phyloP scores from a whole-genome alignment of 2,888 invertebrate species.

The Cartodere bifasciata region DNA sequence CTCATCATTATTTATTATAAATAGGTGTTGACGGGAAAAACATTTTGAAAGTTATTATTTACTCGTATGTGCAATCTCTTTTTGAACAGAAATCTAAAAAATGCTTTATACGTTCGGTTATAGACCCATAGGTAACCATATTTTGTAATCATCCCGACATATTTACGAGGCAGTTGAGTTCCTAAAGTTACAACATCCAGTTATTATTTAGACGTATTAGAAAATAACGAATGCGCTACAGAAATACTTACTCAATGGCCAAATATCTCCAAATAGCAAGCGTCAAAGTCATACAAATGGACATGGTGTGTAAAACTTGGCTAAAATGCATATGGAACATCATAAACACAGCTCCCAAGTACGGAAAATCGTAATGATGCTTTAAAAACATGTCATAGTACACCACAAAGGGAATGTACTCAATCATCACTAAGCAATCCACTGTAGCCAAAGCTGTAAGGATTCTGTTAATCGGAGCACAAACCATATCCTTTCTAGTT shows the following conservation, averaged over 20 bases:
- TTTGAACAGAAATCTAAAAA: too few species aligned
- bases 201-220: too few species aligned
- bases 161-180: too few species aligned
- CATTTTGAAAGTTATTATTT: too few species aligned
- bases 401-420: conserved; percentile 64
- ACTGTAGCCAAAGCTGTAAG: conserved; percentile 76
- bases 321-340: conserved; percentile 73
- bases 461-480: conserved; percentile 76
- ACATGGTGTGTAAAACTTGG: conserved; percentile 69
- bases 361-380: conserved; percentile 52
- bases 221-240: too few species aligned
- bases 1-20: too few species aligned
- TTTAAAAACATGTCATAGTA: conserved; percentile 50
- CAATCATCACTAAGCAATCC: conserved; percentile 82
- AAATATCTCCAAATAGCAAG: conserved; percentile 81
- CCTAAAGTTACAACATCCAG: too few species aligned
- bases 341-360: conserved; percentile 59
- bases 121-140: too few species aligned
- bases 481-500: conserved; percentile 66
- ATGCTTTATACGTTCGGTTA: too few species aligned
- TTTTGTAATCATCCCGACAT: too few species aligned
- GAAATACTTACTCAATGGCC: conserved; percentile 58
- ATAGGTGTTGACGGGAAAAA: too few species aligned
- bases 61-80: too few species aligned
- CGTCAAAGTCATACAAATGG: conserved; percentile 67